phyloP scores from a whole-genome alignment of 2,113 vertebrate species.

The Daboia siamensis region DNA sequence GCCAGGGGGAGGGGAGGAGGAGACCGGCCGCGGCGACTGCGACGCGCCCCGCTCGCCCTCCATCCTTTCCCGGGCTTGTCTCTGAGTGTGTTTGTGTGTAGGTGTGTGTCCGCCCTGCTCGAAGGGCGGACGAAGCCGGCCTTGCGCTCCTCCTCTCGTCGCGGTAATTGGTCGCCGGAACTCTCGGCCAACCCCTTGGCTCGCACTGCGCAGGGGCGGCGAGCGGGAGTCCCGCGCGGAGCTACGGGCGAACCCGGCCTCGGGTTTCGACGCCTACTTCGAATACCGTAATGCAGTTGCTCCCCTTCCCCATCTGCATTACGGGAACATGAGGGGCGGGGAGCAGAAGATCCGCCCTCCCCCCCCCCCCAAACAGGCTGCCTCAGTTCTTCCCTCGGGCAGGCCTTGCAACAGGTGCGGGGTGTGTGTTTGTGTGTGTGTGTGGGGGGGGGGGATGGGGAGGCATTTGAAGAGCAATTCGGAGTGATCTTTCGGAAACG shows the following conservation, averaged over 20 bases:
- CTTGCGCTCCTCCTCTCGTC: constrained; percentile 30
- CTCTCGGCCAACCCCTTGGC: not conserved
- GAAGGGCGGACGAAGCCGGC: constrained; percentile 1
- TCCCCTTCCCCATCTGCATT: not conserved
- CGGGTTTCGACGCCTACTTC: not conserved
- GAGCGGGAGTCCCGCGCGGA: not conserved
- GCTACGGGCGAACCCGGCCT: too few relatives aligned
- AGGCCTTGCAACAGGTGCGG: not conserved
- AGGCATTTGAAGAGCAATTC: not conserved
- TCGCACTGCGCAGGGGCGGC: constrained; percentile 25
- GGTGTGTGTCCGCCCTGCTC: not conserved
- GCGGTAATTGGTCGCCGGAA: constrained; percentile 3
- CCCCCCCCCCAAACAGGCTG: not conserved
- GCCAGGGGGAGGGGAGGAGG: not conserved
- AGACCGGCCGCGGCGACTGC: not conserved
- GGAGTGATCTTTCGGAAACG: not conserved
- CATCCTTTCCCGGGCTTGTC: constrained; percentile 43
- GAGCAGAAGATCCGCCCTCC: not conserved
- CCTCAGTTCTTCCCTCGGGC: too few relatives aligned
- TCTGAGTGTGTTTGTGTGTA: not conserved
- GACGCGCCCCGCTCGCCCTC: constrained; percentile 48
- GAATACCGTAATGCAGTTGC: too few relatives aligned
- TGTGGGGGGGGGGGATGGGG: not conserved
- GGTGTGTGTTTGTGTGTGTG: too few relatives aligned
- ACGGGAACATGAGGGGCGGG: not conserved